Evolutionary conservation across 2,888 invertebrate genomes (phyloP).

Genomic region (Carabus problematicus): DNA sequence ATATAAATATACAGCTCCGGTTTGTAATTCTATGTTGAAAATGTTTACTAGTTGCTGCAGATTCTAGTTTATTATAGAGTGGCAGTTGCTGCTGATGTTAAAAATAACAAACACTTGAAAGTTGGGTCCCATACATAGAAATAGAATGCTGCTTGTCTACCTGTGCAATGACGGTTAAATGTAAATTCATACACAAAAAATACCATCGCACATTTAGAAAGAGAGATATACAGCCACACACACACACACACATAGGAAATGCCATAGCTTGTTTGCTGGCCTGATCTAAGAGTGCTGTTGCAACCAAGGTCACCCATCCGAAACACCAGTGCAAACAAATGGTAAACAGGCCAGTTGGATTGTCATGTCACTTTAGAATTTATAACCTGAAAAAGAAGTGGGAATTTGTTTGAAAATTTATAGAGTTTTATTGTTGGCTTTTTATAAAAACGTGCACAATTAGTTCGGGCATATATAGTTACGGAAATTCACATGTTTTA

Average conservation of each 20-base stretch:
- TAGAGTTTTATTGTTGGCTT: too few species aligned
- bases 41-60: too few species aligned
- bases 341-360: background rate
- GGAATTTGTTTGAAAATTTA: too few species aligned
- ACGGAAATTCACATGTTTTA: too few species aligned
- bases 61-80: background rate
- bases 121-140: background rate
- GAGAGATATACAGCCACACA: too few species aligned
- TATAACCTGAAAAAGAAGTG: too few species aligned
- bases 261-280: background rate
- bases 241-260: slow-evolving; percentile 37
- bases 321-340: slow-evolving; percentile 24
- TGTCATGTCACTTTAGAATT: too few species aligned
- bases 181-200: slow-evolving; percentile 33
- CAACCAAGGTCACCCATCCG: slow-evolving; percentile 23
- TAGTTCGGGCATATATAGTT: too few species aligned
- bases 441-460: too few species aligned
- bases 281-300: slow-evolving; percentile 4
- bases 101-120: slow-evolving; percentile 6
- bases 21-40: too few species aligned
- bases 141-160: slow-evolving; percentile 10
- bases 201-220: slow-evolving; percentile 25
- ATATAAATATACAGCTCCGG: too few species aligned
- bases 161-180: slow-evolving; percentile 36
- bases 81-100: background rate